Evolutionary conservation across 2,888 invertebrate species (phyloP), one percentile per base, ranked within the genome.

Genomic region (Phymatocera aterrima): DNA sequence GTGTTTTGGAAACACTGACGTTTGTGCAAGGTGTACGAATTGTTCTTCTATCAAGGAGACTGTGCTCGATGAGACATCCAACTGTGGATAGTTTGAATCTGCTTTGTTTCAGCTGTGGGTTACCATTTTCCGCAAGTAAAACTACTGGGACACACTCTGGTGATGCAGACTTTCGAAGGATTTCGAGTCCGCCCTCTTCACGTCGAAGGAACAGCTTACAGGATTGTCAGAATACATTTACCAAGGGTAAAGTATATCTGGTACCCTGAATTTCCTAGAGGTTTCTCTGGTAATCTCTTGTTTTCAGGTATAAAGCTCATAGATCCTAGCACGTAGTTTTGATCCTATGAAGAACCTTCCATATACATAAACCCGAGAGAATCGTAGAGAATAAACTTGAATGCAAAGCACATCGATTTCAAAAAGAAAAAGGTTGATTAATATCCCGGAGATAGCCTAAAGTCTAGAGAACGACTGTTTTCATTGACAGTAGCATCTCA

Each of bases 211-310:
- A 72, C 72, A 72, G 72, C 72, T 72, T 72, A 72, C 51, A 43
- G 72, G 51, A 51, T 72, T 51, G 31, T 51, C 72, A 18, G 72
- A 72, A 72, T 72, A 72, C 51, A 72, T 72, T 72, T 72, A 31
- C 43, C 18, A 51, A 72, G 31, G 51, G 51, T 72, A 72, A 12
- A n/a, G n/a, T n/a, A n/a, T n/a, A n/a, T n/a, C 72, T 51, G 72
- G 18, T 51, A 51, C 31, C 18, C 28, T 10, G 46, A 72, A 34
- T 34, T 51, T 72, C 51, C 48, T 24, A 43, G 61, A 46, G 15
- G 24, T 28, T 46, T 68, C 28, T 28, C 15, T 46, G 68, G 68
- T 68, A 68, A 68, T 68, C 68, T 68, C 28, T 4, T 46, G 43
- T 68, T 43, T 46, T 43, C 24, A 28, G 68, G 68, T 46, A 68